These are phyloP conservation scores for Azemiops feae DNA, from an alignment of 2,113 vertebrate genomes.

Conservation along the genomic window DNA sequence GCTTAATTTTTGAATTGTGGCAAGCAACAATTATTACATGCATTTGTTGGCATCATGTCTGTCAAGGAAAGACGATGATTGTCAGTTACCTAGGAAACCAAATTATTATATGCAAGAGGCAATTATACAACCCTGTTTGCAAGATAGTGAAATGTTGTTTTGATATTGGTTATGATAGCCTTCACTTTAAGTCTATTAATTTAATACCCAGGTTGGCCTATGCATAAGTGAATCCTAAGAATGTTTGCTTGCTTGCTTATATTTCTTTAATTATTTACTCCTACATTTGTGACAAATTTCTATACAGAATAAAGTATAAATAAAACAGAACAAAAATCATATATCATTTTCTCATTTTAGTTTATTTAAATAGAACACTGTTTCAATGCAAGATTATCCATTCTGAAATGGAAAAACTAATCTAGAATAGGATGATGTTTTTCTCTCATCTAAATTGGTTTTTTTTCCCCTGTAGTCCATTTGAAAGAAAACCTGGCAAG, in stretches of 20 bases:
- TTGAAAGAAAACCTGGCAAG: background rate
- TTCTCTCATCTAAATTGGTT: background rate
- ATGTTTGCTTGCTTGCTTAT: background rate
- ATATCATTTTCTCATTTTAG: background rate
- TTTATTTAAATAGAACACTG: background rate
- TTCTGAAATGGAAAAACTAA: background rate
- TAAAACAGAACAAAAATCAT: background rate
- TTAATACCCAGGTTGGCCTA: background rate
- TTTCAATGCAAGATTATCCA: conserved; percentile 9
- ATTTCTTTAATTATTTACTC: background rate
- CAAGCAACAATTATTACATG: conserved; percentile 57
- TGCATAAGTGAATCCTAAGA: background rate
- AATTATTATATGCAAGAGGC: conserved; percentile 64
- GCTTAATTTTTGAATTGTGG: conserved; percentile 66
- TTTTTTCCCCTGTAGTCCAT: background rate
- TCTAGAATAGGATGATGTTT: no score
- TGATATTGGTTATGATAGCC: conserved; percentile 63
- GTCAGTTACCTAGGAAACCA: conserved; percentile 73
- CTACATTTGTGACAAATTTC: background rate
- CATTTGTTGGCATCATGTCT: conserved; percentile 74
- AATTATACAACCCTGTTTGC: conserved; percentile 43
- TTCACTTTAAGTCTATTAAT: background rate
- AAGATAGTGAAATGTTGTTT: conserved; percentile 58
- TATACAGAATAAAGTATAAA: background rate
- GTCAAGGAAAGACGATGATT: conserved; percentile 71